Base-by-base conservation (phyloP, 2,113 vertebrate species). In the Aramus guarauna region DNA sequence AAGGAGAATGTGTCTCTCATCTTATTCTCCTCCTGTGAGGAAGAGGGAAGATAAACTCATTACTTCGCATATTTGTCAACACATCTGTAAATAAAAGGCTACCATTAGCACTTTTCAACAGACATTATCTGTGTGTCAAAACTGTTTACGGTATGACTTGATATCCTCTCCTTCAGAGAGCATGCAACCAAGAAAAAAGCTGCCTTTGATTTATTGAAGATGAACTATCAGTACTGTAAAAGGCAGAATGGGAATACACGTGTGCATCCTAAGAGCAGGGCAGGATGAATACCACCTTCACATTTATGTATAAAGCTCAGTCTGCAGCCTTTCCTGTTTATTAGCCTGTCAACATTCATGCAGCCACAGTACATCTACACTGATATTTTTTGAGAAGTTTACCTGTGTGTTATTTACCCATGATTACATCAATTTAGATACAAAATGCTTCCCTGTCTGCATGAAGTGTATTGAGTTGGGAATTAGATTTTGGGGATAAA, bases 161-260 rank as follows among this genome's bases (percentile, higher is more conserved):
- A 78, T 90, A 90, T 58, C 36, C 39, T 45, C 79, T 94, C 50
- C 67, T 95, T 88, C 56, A 81, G 75, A 93, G 27, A 39, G 59
- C 52, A 95, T 3, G 22, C 36, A 92, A 83, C 62, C 45, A 88
- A 87, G 62, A 86, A 95, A 43, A 88, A 74, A 94, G 41, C n/a
- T 71, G 13, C n/a, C 43, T 96, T 84, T 94, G 92, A 94, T 95
- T 97, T 96, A 95, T 93, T 88, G 92, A 67, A 64, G 59, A 91
- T 68, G 43, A 94, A 45, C 37, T 81, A 84, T 19, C 41, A 15
- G 77, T 45, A 56, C 60, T 41, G n/a, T 62, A 77, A 94, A 94
- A 96, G 56, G 36, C 56, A 93, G 76, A 94, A 81, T 26, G 43
- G 39, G 81, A 95, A 92, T 37, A 45, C 26, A 39, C 1, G 9